A percentile compares a stretch with the other conserved stretches of the same genome.
Conservation (phyloP, 2,113 vertebrate species). For the Talpa occidentalis region DNA sequence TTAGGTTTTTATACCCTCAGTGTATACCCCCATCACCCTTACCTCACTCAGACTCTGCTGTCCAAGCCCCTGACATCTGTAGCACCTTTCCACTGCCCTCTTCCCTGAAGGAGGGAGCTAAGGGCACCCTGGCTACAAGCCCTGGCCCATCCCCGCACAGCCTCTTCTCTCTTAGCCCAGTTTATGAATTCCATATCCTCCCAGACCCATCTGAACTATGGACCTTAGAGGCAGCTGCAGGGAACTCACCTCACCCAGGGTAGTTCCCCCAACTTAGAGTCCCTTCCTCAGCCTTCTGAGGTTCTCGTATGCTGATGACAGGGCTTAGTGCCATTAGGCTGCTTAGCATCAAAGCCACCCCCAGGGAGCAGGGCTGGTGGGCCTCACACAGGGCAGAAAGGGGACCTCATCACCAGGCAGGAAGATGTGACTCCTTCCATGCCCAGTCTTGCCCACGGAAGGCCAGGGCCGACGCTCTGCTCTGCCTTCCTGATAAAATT, state of each 20-base stretch:
- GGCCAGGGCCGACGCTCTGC: background rate
- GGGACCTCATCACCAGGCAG: background rate
- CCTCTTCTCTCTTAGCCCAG: background rate
- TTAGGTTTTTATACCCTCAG: background rate
- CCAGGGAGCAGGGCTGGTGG: background rate
- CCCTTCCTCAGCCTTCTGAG: background rate
- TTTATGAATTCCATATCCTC: background rate
- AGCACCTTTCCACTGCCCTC: background rate
- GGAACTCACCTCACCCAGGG: background rate
- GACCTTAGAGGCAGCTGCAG: background rate
- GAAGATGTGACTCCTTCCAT: background rate
- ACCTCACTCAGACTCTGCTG: background rate
- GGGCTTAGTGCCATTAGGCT: background rate
- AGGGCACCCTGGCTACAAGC: background rate
- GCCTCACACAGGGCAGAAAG: background rate
- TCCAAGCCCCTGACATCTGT: background rate
- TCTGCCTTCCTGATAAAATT: slow-evolving; percentile 37
- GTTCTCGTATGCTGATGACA: background rate
- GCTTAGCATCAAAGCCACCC: background rate
- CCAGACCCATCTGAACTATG: background rate
- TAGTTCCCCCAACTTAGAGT: background rate
- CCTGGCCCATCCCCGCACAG: background rate
- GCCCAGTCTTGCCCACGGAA: background rate
- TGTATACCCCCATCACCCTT: background rate
- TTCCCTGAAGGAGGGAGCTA: background rate